These are phyloP conservation scores for Serinus canaria DNA, from an alignment of 2,113 vertebrate genomes.

Conservation along the genomic window DNA sequence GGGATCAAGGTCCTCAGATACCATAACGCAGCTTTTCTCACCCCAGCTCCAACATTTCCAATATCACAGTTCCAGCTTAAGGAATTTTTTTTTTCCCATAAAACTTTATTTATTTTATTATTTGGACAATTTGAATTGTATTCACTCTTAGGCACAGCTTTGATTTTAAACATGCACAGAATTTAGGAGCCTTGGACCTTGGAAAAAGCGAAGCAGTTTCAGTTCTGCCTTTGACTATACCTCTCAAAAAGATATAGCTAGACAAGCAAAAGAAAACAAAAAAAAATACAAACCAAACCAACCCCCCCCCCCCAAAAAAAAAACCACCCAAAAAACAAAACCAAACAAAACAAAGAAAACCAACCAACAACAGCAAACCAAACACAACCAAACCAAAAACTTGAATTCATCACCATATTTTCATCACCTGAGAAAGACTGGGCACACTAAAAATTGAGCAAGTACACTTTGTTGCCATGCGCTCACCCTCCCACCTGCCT, in stretches of 20 bases:
- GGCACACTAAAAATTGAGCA: not conserved
- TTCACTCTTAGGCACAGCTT: not conserved
- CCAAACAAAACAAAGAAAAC: no score
- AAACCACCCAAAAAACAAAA: no score
- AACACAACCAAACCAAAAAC: not conserved
- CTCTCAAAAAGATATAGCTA: not conserved
- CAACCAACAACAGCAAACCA: no score
- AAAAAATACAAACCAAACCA: not conserved
- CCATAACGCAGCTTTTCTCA: not conserved
- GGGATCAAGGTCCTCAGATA: not conserved
- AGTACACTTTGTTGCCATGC: not conserved
- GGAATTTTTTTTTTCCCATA: not conserved
- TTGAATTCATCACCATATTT: not conserved
- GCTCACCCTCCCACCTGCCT: constrained; percentile 1
- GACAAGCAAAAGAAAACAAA: not conserved
- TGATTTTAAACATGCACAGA: not conserved
- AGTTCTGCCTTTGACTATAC: not conserved
- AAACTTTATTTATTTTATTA: not conserved
- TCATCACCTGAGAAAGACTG: not conserved
- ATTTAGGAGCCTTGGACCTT: not conserved
- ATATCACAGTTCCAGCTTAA: not conserved
- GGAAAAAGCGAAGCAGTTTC: not conserved
- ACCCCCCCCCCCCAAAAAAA: no score
- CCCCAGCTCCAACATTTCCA: not conserved
- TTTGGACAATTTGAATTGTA: not conserved